phyloP scores from a whole-genome alignment of 2,888 invertebrate species.

The Dicyrtomina minuta region DNA sequence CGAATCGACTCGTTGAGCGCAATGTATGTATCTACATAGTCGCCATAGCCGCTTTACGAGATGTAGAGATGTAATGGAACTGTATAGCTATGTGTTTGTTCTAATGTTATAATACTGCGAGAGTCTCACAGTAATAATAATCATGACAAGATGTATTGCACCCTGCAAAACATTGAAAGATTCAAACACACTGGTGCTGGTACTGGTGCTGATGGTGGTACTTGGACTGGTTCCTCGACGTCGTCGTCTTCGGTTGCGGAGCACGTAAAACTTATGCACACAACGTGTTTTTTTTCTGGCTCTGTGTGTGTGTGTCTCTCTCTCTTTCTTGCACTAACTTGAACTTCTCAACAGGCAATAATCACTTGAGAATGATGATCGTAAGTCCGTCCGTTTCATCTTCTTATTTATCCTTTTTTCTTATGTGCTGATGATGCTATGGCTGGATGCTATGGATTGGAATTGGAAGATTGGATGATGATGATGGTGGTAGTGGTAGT shows the following conservation, averaged over 20 bases:
- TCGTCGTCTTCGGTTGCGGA: constrained; percentile 22
- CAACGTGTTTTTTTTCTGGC: constrained; percentile 2
- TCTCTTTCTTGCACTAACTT: neutral
- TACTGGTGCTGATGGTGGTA: neutral
- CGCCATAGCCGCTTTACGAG: neutral
- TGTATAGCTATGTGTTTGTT: no score
- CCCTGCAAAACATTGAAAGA: constrained; percentile 25
- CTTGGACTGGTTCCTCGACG: no score
- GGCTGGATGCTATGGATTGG: no score
- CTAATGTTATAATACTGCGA: no score
- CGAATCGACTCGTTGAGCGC: no score
- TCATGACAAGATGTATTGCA: constrained; percentile 33
- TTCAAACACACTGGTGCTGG: no score
- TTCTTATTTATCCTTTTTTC: neutral
- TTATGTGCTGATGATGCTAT: neutral
- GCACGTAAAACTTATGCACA: constrained; percentile 16
- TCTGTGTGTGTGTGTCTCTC: neutral
- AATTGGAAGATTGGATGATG: no score
- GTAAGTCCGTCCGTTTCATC: constrained; percentile 3
- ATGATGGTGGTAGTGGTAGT: neutral
- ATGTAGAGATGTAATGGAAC: no score
- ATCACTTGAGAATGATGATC: constrained; percentile 22
- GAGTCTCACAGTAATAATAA: constrained; percentile 17
- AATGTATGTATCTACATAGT: no score
- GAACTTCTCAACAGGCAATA: constrained; percentile 24